Evolutionary conservation across 2,113 vertebrate species (phyloP).

Genomic region (Excalfactoria chinensis): DNA sequence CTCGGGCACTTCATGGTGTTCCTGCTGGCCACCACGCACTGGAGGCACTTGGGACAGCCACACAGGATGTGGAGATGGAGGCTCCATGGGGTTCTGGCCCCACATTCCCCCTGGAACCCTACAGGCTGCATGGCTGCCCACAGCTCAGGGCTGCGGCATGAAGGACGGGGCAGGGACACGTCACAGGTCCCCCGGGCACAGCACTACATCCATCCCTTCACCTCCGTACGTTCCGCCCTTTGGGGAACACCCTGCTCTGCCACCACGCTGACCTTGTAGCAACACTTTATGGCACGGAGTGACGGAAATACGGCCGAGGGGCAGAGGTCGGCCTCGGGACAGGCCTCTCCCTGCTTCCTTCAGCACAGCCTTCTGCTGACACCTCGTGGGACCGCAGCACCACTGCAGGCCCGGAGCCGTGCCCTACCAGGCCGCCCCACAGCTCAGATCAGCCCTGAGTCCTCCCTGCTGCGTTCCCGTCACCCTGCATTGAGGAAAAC

Average conservation of each 20-base stretch:
- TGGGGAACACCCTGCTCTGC: background rate
- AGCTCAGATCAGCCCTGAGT: background rate
- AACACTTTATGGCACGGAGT: background rate
- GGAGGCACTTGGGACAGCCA: accelerated
- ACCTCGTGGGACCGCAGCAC: background rate
- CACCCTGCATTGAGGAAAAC: too few species aligned
- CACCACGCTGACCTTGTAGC: background rate
- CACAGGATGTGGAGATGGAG: accelerated
- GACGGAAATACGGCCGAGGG: background rate
- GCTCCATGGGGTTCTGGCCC: background rate
- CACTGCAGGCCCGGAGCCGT: background rate
- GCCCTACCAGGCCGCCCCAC: background rate
- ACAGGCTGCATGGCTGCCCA: background rate
- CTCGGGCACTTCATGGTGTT: accelerated
- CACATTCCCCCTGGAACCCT: accelerated
- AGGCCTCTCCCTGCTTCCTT: too few species aligned
- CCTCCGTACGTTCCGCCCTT: background rate
- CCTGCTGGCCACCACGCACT: accelerated
- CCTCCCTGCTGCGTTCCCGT: too few species aligned
- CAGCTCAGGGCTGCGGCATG: accelerated
- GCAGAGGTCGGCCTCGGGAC: background rate
- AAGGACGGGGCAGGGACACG: background rate
- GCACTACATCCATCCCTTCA: background rate
- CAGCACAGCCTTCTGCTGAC: background rate
- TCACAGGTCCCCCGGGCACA: background rate